A percentile compares a stretch with the other conserved stretches of the same genome.
Conservation (phyloP, 2,797 vertebrate species). For the Pseudopleuronectes americanus region DNA sequence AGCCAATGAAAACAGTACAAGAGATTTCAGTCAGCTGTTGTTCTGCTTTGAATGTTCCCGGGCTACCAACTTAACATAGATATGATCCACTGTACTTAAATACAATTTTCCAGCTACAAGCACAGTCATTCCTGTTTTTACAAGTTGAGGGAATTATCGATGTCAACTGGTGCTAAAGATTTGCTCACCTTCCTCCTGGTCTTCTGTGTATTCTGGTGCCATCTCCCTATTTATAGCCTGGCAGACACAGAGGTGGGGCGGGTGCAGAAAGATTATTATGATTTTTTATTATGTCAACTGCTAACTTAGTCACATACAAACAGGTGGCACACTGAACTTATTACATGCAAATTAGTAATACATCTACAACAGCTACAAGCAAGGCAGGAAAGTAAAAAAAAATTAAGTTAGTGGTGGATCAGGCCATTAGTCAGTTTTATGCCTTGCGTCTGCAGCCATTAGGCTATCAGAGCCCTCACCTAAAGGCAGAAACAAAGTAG, state of each 20-base stretch:
- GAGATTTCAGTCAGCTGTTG: conserved; percentile 13
- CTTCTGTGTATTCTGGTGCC: conserved; percentile 89
- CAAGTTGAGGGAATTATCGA: conserved; percentile 9
- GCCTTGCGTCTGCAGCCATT: conserved; percentile 9
- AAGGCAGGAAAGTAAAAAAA: conserved; percentile 2
- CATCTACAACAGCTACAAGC: conserved; percentile 21
- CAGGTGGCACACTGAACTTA: conserved; percentile 3
- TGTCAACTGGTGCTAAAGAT: conserved; percentile 17
- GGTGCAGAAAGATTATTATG: conserved; percentile 21
- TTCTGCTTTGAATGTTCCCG: neutral
- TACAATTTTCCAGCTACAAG: neutral
- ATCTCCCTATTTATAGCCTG: conserved; percentile 90
- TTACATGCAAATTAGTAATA: conserved; percentile 30
- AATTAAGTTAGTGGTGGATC: conserved; percentile 23
- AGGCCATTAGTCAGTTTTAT: conserved; percentile 32
- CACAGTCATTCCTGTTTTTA: neutral
- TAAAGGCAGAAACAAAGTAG: conserved; percentile 15
- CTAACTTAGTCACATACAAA: conserved; percentile 11
- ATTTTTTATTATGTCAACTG: conserved; percentile 11
- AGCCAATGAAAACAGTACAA: neutral
- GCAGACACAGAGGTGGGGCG: conserved; percentile 29
- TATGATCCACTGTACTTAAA: neutral
- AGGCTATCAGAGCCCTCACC: conserved; percentile 9
- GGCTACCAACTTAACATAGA: conserved; percentile 9
- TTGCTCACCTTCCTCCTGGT: conserved; percentile 92